These are phyloP conservation scores for Lochmaea capreae DNA, from an alignment of 2,888 invertebrate genomes.

Conservation along the genomic window DNA sequence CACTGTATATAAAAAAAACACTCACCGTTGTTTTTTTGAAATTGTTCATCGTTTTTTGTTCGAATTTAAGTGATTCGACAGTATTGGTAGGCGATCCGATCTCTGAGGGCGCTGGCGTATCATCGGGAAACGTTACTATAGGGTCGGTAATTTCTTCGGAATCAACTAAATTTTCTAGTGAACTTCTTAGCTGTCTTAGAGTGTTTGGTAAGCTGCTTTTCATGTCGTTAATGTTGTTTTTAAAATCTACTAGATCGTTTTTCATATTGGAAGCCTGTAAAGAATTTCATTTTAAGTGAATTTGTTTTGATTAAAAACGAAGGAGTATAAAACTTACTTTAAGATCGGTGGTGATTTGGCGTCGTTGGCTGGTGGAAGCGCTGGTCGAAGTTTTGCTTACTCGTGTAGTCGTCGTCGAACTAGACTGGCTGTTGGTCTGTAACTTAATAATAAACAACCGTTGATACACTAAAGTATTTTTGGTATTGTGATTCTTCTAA, in stretches of 20 bases:
- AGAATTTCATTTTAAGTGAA: not conserved
- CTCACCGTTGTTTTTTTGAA: constrained; percentile 78
- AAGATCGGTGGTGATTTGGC: constrained; percentile 72
- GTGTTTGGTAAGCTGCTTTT: constrained; percentile 69
- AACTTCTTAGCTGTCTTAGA: constrained; percentile 70
- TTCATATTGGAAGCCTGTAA: constrained; percentile 79
- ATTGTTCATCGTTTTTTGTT: constrained; percentile 85
- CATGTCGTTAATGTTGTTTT: constrained; percentile 89
- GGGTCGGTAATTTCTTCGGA: constrained; percentile 71
- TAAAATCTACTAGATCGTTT: constrained; percentile 81
- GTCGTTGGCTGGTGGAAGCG: constrained; percentile 58
- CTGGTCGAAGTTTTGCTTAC: constrained; percentile 70
- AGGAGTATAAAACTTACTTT: constrained; percentile 64
- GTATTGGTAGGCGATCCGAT: constrained; percentile 62
- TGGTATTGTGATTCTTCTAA: constrained; percentile 49
- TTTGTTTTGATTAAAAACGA: not conserved
- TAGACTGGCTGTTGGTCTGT: constrained; percentile 71
- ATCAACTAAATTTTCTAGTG: constrained; percentile 84
- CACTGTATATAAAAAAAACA: constrained; percentile 5
- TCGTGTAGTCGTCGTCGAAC: constrained; percentile 68
- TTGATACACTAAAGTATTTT: constrained; percentile 56
- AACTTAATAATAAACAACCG: constrained; percentile 48
- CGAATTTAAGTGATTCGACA: constrained; percentile 80
- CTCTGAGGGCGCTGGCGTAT: constrained; percentile 75
- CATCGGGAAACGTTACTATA: constrained; percentile 83